phyloP scores from a whole-genome alignment of 2,113 vertebrate species.

The Copsychus sechellarum region DNA sequence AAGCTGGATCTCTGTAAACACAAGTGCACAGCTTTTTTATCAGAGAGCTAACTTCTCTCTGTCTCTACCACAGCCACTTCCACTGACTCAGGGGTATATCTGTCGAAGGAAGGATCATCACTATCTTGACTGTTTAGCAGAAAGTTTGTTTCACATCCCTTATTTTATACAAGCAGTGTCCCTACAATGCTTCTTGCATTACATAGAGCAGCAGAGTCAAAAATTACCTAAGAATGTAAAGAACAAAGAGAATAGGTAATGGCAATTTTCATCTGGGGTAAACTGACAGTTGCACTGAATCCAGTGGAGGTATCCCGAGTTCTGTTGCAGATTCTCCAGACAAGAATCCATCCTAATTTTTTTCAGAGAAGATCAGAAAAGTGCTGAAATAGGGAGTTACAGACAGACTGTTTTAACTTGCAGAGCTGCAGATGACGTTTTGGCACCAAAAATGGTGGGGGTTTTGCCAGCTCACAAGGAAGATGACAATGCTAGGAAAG shows the following conservation, averaged over 20 bases:
- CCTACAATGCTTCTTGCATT: not conserved
- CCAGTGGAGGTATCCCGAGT: not conserved
- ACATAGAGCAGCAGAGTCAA: not conserved
- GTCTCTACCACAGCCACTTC: not conserved
- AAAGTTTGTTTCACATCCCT: not conserved
- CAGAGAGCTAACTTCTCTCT: not conserved
- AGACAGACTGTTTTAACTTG: not conserved
- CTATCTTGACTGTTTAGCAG: not conserved
- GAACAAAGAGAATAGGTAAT: not conserved
- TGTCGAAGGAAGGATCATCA: not conserved
- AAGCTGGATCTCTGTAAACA: not conserved
- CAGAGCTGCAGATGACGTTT: slow-evolving; percentile 16
- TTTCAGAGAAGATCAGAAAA: not conserved
- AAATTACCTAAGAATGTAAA: not conserved
- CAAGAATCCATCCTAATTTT: not conserved
- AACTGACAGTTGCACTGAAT: not conserved
- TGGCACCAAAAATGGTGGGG: not conserved
- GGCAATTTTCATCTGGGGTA: not conserved
- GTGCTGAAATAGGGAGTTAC: not conserved
- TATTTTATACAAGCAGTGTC: not conserved
- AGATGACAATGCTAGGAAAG: not conserved
- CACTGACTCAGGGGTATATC: not conserved
- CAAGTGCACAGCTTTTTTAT: not conserved
- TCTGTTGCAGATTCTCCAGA: not conserved
- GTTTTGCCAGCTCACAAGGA: not conserved